Conservation (phyloP, 2,888 invertebrate genomes). For the Amphipyra tragopoginis region DNA sequence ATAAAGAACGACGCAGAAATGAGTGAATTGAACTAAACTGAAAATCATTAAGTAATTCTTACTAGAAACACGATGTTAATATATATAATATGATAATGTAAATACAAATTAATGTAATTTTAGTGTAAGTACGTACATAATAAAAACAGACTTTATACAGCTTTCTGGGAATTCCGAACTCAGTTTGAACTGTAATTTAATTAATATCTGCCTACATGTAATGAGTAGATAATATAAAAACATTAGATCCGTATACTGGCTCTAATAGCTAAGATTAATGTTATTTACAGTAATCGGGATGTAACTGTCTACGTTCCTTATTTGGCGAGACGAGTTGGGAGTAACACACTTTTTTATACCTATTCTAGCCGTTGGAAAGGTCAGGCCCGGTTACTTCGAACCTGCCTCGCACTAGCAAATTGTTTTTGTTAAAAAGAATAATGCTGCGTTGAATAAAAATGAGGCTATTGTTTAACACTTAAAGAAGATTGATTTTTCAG, state of each 20-base stretch:
- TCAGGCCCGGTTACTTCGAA: conserved; percentile 29
- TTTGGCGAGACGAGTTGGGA: conserved; percentile 59
- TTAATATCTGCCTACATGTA: conserved; percentile 20
- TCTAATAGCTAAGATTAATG: conserved; percentile 53
- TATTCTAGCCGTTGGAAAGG: conserved; percentile 51
- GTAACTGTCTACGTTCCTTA: conserved; percentile 58
- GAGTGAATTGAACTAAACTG: no score
- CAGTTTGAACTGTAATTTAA: no score
- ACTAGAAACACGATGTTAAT: no score
- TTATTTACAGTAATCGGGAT: conserved; percentile 53
- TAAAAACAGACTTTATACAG: no score
- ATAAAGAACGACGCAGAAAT: no score
- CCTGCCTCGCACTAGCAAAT: conserved; percentile 32
- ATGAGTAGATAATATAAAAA: conserved; percentile 29
- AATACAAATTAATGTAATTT: no score
- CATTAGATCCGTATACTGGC: conserved; percentile 44
- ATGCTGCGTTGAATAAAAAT: conserved; percentile 34
- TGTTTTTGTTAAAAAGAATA: conserved; percentile 40
- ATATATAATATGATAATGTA: no score
- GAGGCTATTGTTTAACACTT: conserved; percentile 8
- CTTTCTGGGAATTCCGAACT: no score
- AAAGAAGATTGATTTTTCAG: conserved; percentile 29
- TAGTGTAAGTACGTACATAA: no score
- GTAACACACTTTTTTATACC: conserved; percentile 29
- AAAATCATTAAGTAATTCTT: no score